Evolutionary conservation across 2,113 vertebrate genomes (phyloP).

Genomic region (Ptilorrhoa leucosticta): DNA sequence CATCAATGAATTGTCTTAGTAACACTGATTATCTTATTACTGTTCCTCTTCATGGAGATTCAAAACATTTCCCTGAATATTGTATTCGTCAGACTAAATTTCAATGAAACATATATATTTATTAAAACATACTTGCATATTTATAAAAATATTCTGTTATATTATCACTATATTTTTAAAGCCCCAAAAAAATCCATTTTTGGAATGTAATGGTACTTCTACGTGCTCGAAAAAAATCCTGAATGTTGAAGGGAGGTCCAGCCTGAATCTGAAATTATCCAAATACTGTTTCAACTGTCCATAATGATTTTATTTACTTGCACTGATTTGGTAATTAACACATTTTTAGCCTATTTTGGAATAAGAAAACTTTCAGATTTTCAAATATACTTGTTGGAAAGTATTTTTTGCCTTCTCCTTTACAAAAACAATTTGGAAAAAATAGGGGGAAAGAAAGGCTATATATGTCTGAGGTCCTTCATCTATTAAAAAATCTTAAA

Average conservation of each 20-base stretch:
- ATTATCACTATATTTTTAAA: neutral
- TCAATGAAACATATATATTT: neutral
- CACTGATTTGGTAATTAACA: neutral
- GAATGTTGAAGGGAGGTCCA: neutral
- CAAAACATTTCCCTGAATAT: neutral
- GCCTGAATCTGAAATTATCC: neutral
- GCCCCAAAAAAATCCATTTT: neutral
- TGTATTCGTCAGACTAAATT: neutral
- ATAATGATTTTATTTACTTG: neutral
- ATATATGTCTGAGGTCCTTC: neutral
- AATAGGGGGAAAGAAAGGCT: neutral
- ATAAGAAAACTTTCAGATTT: neutral
- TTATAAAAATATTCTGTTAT: neutral
- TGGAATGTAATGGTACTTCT: neutral
- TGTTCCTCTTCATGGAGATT: neutral
- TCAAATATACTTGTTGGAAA: neutral
- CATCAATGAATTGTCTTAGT: neutral
- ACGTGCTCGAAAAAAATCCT: neutral
- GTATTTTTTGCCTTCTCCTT: neutral
- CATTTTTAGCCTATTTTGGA: neutral
- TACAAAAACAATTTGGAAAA: neutral
- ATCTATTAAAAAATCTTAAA: no score
- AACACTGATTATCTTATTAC: neutral
- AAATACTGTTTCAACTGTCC: neutral
- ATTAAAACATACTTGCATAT: neutral